Evolutionary conservation across 2,113 vertebrate species (phyloP).

Genomic region (Prochilodus magdalenae): DNA sequence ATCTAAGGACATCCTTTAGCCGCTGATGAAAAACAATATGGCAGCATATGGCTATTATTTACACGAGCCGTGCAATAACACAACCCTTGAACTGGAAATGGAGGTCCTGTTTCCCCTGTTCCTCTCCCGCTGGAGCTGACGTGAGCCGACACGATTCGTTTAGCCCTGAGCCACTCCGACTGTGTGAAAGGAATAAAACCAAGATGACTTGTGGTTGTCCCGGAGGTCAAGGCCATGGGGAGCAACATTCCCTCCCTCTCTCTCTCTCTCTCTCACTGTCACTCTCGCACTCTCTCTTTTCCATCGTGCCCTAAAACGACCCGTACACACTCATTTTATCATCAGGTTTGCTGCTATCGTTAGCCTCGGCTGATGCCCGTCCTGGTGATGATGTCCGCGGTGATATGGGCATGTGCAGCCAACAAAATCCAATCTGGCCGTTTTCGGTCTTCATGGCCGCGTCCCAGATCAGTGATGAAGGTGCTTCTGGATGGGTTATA

Average conservation of each 20-base stretch:
- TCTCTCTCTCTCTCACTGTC: constrained; percentile 13
- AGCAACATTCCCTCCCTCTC: constrained; percentile 7
- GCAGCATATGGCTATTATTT: constrained; percentile 53
- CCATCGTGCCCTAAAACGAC: neutral
- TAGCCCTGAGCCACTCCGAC: constrained; percentile 35
- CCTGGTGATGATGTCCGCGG: neutral
- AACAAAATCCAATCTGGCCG: too few species aligned
- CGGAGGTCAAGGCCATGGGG: constrained; percentile 35
- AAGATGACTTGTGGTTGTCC: constrained; percentile 35
- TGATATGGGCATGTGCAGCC: neutral
- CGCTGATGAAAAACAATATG: constrained; percentile 65
- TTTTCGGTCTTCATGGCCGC: too few species aligned
- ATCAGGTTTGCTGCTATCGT: too few species aligned
- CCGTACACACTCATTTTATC: neutral
- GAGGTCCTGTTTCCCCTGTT: constrained; percentile 52
- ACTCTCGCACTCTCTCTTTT: neutral
- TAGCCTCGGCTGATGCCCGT: too few species aligned
- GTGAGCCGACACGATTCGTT: constrained; percentile 46
- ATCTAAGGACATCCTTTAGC: constrained; percentile 78
- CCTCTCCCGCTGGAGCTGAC: constrained; percentile 43
- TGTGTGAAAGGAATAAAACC: constrained; percentile 41
- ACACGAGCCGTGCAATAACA: constrained; percentile 55
- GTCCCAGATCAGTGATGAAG: too few species aligned
- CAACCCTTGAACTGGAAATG: constrained; percentile 59
- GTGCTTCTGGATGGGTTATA: too few species aligned